A percentile compares a stretch with the other conserved stretches of the same genome.
Evolutionary conservation across 2,797 vertebrate species (phyloP).

Genomic region (Betta splendens): DNA sequence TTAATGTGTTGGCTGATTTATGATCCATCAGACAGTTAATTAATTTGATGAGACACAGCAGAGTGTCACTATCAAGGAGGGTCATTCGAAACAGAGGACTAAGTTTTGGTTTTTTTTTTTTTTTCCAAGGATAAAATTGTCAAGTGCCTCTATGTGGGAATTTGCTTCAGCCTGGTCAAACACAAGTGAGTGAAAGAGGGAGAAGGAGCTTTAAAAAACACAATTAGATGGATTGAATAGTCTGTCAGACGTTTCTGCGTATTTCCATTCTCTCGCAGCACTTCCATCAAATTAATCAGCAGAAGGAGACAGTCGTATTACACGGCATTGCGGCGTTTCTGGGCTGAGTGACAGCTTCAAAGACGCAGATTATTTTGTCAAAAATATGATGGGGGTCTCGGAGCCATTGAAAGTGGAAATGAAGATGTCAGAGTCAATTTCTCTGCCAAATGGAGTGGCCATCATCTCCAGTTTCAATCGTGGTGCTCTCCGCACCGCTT

Average conservation of each 20-base stretch:
- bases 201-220: slow-evolving; percentile 42
- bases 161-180: slow-evolving; percentile 50
- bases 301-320: slow-evolving; percentile 54
- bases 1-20: slow-evolving; percentile 75
- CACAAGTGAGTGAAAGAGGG: slow-evolving; percentile 10
- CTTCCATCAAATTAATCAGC: slow-evolving; percentile 68
- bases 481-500: slow-evolving; percentile 47
- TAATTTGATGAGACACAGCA: slow-evolving; percentile 79
- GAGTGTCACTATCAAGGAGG: slow-evolving; percentile 77
- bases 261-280: slow-evolving; percentile 54
- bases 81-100: slow-evolving; percentile 70
- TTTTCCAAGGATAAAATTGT: slow-evolving; percentile 61
- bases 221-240: slow-evolving; percentile 54
- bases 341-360: slow-evolving; percentile 73
- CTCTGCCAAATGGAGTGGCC: slow-evolving; percentile 66
- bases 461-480: slow-evolving; percentile 70
- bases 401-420: slow-evolving; percentile 78
- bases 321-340: slow-evolving; percentile 57
- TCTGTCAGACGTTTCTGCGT: slow-evolving; percentile 49
- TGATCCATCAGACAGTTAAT: slow-evolving; percentile 77
- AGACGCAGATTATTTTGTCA: slow-evolving; percentile 80
- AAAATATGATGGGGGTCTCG: slow-evolving; percentile 81
- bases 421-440: slow-evolving; percentile 77
- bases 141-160: slow-evolving; percentile 42
- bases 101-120: too few species aligned